Conservation (phyloP, 2,113 vertebrate genomes). For the Gasterosteus nipponicus region DNA sequence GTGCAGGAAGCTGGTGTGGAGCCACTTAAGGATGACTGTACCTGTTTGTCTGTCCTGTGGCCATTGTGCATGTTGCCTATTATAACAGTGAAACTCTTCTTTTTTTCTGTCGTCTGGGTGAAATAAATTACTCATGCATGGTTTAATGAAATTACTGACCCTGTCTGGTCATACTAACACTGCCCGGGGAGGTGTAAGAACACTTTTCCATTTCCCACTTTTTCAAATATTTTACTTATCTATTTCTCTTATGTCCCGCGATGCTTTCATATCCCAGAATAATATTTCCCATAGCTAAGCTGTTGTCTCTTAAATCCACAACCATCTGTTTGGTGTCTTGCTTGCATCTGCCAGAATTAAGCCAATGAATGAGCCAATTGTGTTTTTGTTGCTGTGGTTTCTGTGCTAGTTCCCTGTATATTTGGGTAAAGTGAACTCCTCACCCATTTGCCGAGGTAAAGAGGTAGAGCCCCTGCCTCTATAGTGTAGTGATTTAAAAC, state of each 20-base stretch:
- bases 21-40: slow-evolving; percentile 6
- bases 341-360: not conserved
- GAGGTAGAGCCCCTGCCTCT: not conserved
- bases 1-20: slow-evolving; percentile 8
- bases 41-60: slow-evolving; percentile 15
- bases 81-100: not conserved
- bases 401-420: not conserved
- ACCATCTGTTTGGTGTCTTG: slow-evolving; percentile 4
- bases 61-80: slow-evolving; percentile 17
- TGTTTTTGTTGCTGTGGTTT: not conserved
- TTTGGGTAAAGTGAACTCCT: not conserved
- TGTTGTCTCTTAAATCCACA: slow-evolving; percentile 17
- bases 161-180: slow-evolving; percentile 2
- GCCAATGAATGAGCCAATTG: not conserved
- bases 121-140: not conserved
- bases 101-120: not conserved
- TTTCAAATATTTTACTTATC: too few relatives aligned
- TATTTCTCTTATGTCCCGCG: not conserved
- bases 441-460: slow-evolving; percentile 11
- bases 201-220: not conserved
- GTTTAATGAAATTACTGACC: slow-evolving; percentile 37
- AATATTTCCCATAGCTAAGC: not conserved
- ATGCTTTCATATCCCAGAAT: not conserved
- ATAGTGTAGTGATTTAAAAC: slow-evolving; percentile 21
- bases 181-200: not conserved